Evolutionary conservation across 2,888 invertebrate species (phyloP).

Genomic region (Heliconius ismenius): DNA sequence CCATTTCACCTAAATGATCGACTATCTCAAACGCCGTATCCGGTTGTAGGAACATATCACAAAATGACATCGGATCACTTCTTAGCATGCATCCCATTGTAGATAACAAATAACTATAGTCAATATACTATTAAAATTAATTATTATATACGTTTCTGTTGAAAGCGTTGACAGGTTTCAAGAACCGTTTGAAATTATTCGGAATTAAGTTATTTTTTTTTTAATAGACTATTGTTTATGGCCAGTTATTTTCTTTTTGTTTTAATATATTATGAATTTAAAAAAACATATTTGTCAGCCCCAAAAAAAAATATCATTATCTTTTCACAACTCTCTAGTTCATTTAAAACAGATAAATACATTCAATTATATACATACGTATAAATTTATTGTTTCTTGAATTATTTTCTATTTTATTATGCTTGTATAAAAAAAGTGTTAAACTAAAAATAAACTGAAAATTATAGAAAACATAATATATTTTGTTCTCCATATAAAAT

Average conservation of each 20-base stretch:
- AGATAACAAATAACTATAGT: background rate
- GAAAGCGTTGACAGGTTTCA: background rate
- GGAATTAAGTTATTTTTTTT: background rate
- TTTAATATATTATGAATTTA: background rate
- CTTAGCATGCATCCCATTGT: slow-evolving; percentile 84
- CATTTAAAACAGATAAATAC: background rate
- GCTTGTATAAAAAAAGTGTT: accelerated
- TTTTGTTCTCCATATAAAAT: background rate
- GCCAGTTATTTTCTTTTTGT: background rate
- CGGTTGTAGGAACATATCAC: slow-evolving; percentile 94
- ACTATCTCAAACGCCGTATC: slow-evolving; percentile 95
- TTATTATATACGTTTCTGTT: background rate
- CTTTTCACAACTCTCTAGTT: background rate
- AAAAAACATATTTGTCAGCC: background rate
- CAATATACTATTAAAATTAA: background rate
- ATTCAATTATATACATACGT: background rate
- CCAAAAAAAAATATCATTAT: background rate
- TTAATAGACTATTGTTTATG: no score
- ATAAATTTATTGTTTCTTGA: background rate
- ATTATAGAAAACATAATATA: background rate
- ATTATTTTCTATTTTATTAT: background rate
- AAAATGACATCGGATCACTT: slow-evolving; percentile 91
- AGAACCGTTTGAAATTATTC: background rate
- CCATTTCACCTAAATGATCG: slow-evolving; percentile 93
- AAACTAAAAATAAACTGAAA: background rate